Conservation (phyloP, 1,140 invertebrate genomes). For the Bombus pascuorum region DNA sequence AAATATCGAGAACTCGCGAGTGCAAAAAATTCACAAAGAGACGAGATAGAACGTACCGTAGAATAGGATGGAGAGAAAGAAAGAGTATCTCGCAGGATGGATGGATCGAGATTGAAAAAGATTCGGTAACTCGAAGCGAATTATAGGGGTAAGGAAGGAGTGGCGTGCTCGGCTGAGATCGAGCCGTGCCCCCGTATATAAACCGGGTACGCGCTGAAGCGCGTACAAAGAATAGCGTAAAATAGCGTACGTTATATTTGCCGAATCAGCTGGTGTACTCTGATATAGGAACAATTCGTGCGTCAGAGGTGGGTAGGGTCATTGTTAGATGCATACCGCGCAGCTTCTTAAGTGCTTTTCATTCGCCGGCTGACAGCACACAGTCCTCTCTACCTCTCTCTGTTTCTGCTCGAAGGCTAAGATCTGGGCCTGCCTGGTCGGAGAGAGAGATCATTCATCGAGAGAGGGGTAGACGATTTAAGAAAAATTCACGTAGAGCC, state of each 20-base stretch:
- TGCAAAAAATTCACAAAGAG: background rate
- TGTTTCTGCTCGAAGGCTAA: background rate
- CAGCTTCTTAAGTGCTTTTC: conserved; percentile 38
- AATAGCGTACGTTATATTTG: conserved; percentile 24
- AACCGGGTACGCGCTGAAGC: conserved; percentile 16
- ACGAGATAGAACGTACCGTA: background rate
- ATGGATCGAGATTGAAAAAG: background rate
- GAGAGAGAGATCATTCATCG: conserved; percentile 19
- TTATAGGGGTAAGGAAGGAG: conserved; percentile 11
- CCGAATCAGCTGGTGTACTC: conserved; percentile 37
- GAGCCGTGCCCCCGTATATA: background rate
- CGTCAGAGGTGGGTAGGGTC: conserved; percentile 39
- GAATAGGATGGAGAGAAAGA: background rate
- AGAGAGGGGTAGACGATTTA: conserved; percentile 17
- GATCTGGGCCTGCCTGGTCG: background rate
- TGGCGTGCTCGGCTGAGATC: too few relatives aligned
- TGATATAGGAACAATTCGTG: conserved; percentile 36
- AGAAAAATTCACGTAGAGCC: conserved; percentile 39
- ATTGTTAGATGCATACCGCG: conserved; percentile 17
- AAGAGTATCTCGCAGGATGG: background rate
- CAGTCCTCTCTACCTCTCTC: background rate
- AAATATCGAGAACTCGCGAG: background rate
- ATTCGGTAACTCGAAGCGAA: conserved; percentile 21
- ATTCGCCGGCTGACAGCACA: conserved; percentile 8
- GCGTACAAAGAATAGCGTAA: conserved; percentile 33